phyloP scores from a whole-genome alignment of 1,140 invertebrate genomes.

The Tetranychus cinnabarinus region DNA sequence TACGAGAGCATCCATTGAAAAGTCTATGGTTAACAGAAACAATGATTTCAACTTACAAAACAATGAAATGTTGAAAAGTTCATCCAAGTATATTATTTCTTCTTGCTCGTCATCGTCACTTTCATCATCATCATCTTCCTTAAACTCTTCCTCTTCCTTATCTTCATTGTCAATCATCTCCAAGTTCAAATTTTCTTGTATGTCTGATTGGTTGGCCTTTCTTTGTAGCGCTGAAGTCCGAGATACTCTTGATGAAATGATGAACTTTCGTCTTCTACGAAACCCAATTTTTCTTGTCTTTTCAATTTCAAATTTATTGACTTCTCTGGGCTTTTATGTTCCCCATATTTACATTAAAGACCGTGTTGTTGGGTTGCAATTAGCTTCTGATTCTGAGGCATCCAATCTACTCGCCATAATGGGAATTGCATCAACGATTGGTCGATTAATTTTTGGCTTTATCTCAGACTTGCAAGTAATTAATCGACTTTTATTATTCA shows the following conservation, averaged over 20 bases:
- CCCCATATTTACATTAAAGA: slow-evolving; percentile 61
- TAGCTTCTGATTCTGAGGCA: slow-evolving; percentile 27
- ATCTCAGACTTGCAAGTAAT: slow-evolving; percentile 64
- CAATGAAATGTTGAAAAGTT: no score
- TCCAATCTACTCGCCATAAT: slow-evolving; percentile 47
- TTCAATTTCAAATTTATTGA: slow-evolving; percentile 75
- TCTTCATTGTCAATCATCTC: no score
- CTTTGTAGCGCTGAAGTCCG: slow-evolving; percentile 22
- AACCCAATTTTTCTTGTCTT: slow-evolving; percentile 75
- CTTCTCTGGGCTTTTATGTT: slow-evolving; percentile 84
- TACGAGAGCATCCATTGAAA: background rate
- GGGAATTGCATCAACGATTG: slow-evolving; percentile 65
- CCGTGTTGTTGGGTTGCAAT: slow-evolving; percentile 32
- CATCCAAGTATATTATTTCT: background rate
- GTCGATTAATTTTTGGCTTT: slow-evolving; percentile 58
- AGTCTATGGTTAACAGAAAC: no score
- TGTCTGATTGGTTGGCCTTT: no score
- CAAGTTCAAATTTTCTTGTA: no score
- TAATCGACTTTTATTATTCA: slow-evolving; percentile 68
- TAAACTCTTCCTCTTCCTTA: no score
- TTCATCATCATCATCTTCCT: no score
- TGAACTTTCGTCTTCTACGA: slow-evolving; percentile 54
- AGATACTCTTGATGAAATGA: slow-evolving; percentile 50
- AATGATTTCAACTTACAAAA: no score
- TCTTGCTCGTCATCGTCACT: background rate